Base-by-base conservation (phyloP, 2,888 invertebrate species). In the Torymus auratus region DNA sequence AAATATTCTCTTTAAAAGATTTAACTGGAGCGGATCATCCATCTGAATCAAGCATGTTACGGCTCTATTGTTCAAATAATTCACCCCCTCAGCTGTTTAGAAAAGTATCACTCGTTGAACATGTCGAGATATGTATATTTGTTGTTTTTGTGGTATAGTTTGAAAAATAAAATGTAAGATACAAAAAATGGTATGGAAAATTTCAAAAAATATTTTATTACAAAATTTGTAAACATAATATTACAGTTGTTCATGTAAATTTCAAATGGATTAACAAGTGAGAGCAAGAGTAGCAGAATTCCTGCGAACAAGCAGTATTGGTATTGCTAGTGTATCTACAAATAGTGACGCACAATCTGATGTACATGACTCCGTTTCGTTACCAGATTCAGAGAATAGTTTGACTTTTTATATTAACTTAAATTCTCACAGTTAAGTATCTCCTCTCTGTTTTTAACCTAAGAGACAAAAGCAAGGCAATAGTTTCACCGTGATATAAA, bases 221-320 rank as follows among this genome's bases (percentile, higher is more conserved):
- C 7, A 41, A 41, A 41, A 41, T 41, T 41, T 41, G 5, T 41
- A 41, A 41, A 41, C 41, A 41, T 41, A 41, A 41, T 41, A 41
- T 41, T 41, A 41, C 41, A 41, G 41, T 41, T 7, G 7, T 41
- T 41, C 7, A 41, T 41, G 41, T 41, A 65, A 50, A 17, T 75
- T 74, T 41, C 60, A 93, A 88, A 92, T 93, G 92, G 93, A 93
- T 85, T 92, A 92, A 64, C 91, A 91, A 70, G 92, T 92, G 87
- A 89, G 92, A 83, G 92, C 92, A 1, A 88, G 93, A 76, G 92
- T 93, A 11, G 93, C 92, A 0, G 93, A 93, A 86, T 93, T 92
- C 85, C 92, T 93, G 0, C 91, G 92, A 55, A 92, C 87, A 17
- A 91, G 90, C 70, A 90, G 89, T 67, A 88, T 89, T 2, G 89